Conservation (phyloP, 2,113 vertebrate species). For the Mesoclemmys tuberculata region DNA sequence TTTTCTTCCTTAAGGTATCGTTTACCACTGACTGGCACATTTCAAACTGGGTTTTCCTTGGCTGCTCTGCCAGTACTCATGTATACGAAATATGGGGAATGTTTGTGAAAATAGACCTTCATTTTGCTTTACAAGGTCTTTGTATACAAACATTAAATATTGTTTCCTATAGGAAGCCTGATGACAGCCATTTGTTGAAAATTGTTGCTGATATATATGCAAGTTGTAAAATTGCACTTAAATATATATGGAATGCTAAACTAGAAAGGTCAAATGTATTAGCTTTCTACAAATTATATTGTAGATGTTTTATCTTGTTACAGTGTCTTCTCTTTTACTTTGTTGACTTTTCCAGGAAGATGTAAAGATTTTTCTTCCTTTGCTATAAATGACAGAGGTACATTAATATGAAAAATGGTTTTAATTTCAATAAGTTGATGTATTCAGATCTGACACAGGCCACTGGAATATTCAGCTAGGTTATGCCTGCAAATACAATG, state of each 20-base stretch:
- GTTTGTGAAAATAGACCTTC: not conserved
- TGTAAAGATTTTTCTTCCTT: conserved; percentile 71
- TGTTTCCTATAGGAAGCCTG: not conserved
- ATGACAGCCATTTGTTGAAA: not conserved
- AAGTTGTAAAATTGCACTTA: not conserved
- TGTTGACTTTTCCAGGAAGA: conserved; percentile 68
- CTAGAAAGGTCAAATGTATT: not conserved
- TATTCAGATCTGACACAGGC: conserved; percentile 58
- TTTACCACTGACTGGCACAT: not conserved
- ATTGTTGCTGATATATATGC: not conserved
- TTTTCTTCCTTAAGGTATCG: not conserved
- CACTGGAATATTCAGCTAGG: conserved; percentile 24
- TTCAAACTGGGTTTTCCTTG: not conserved
- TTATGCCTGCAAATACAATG: not conserved
- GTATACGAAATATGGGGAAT: not conserved
- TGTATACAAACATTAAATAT: not conserved
- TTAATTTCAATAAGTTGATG: conserved; percentile 86
- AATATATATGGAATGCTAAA: not conserved
- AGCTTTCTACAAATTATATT: not conserved
- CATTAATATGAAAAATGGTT: conserved; percentile 86
- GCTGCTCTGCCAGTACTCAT: not conserved
- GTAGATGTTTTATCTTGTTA: not conserved
- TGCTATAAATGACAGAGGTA: conserved; percentile 75
- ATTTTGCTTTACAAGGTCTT: not conserved
- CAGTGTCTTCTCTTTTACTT: conserved; percentile 40